A percentile compares a stretch with the other conserved stretches of the same genome.
These are phyloP conservation scores for Arctopsyche grandis DNA, from an alignment of 1,140 invertebrate genomes.

Conservation along the genomic window DNA sequence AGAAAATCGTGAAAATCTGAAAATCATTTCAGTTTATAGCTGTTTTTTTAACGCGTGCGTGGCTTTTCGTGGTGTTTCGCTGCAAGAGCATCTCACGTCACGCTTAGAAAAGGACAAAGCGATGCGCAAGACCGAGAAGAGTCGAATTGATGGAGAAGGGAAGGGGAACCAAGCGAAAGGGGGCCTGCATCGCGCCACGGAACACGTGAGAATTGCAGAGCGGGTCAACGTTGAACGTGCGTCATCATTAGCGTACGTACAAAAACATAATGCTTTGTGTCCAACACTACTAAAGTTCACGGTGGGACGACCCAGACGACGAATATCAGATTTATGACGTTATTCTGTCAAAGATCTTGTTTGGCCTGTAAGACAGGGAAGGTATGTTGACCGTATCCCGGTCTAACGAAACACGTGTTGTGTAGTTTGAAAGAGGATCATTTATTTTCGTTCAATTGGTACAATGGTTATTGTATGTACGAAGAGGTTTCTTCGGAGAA, in stretches of 20 bases:
- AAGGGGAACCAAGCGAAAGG: slow-evolving; percentile 23
- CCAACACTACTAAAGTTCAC: neutral
- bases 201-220: slow-evolving; percentile 44
- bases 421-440: too few relatives aligned
- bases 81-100: neutral
- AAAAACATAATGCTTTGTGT: too few relatives aligned
- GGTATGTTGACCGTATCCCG: too few relatives aligned
- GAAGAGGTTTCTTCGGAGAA: too few relatives aligned
- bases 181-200: slow-evolving; percentile 47
- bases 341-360: neutral
- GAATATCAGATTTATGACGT: neutral
- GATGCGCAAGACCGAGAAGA: neutral
- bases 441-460: too few relatives aligned
- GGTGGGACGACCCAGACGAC: neutral
- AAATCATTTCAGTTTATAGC: too few relatives aligned
- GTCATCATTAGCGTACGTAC: neutral
- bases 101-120: neutral
- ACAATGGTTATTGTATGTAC: too few relatives aligned
- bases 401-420: too few relatives aligned
- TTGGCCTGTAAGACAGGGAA: too few relatives aligned
- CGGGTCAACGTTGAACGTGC: neutral
- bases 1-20: neutral
- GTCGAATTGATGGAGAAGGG: neutral
- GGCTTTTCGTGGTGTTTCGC: neutral
- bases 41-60: neutral